phyloP scores from a whole-genome alignment of 1,140 invertebrate species.

The Macrotrachela quadricornifera region DNA sequence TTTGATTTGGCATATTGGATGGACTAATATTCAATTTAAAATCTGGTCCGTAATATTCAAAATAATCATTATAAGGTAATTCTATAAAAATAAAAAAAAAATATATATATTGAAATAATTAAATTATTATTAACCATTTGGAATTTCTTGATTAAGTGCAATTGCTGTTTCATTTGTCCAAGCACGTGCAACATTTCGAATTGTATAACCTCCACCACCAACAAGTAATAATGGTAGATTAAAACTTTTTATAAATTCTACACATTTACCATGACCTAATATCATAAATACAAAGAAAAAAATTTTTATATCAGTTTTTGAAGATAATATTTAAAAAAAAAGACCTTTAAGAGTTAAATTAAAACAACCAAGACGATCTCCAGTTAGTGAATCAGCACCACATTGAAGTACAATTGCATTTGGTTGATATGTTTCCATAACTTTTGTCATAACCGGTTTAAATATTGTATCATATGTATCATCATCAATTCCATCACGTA shows the following conservation, averaged over 20 bases:
- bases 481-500: constrained; percentile 94
- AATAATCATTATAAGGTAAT: constrained; percentile 96
- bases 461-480: constrained; percentile 93
- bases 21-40: constrained; percentile 99
- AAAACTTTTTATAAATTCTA: constrained; percentile 77
- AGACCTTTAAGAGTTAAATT: constrained; percentile 84
- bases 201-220: constrained; percentile 86
- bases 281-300: constrained; percentile 34
- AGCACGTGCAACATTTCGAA: constrained; percentile 86
- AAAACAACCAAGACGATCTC: constrained; percentile 91
- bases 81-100: constrained; percentile 25
- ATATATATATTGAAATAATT: too few species aligned
- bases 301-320: neutral
- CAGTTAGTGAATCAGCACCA: constrained; percentile 90
- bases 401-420: constrained; percentile 92
- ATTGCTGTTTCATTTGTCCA: constrained; percentile 98
- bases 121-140: constrained; percentile 39
- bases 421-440: constrained; percentile 89
- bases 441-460: constrained; percentile 81
- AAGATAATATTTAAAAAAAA: constrained; percentile 29
- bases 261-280: constrained; percentile 55
- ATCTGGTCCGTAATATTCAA: constrained; percentile 97
- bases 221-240: constrained; percentile 80
- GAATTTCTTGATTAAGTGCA: constrained; percentile 76
- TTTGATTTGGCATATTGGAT: constrained; percentile 98